Evolutionary conservation across 1,140 invertebrate species (phyloP).

Genomic region (Chionoecetes opilio): DNA sequence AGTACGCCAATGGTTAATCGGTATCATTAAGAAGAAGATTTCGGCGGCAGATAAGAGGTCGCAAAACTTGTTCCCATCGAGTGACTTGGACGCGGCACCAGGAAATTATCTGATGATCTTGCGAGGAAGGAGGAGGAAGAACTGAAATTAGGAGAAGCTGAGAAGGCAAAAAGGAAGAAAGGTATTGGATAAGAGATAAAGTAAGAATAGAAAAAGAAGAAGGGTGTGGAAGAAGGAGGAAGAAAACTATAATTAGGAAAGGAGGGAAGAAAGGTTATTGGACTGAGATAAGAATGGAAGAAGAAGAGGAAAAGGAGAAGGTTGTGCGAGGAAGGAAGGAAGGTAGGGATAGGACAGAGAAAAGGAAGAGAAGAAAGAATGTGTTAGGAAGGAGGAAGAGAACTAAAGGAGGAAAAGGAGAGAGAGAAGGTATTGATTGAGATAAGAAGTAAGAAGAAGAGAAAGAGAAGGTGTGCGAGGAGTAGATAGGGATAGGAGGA

Average conservation of each 20-base stretch:
- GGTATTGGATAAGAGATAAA: no score
- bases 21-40: background rate
- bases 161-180: no score
- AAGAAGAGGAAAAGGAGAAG: background rate
- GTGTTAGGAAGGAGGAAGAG: background rate
- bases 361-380: background rate
- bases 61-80: background rate
- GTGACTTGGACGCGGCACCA: background rate
- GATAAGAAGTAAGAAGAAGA: no score
- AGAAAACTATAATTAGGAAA: no score
- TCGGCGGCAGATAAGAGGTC: background rate
- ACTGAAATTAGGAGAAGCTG: no score
- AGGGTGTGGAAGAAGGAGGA: no score
- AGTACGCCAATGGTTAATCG: background rate
- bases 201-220: no score
- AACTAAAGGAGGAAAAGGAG: background rate
- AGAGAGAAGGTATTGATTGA: no score
- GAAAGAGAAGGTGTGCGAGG: no score
- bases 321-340: background rate
- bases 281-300: no score
- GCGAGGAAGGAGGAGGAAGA: background rate
- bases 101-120: background rate
- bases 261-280: no score
- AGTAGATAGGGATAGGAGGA: no score
- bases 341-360: background rate